Percentiles rank a stretch among this genome's conserved stretches.
Conservation (phyloP, 1,140 invertebrate species). For the Doryteuthis pealeii region DNA sequence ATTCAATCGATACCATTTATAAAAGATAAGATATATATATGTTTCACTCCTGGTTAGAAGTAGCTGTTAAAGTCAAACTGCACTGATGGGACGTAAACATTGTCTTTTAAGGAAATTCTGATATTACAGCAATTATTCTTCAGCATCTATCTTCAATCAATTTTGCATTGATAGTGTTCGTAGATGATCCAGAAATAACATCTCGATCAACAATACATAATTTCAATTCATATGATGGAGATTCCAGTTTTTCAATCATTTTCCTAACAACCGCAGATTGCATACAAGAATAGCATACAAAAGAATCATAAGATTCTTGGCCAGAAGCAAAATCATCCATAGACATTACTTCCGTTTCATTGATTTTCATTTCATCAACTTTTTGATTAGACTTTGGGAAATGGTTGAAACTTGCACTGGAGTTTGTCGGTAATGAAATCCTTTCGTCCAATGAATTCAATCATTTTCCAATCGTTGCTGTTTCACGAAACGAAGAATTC, state of each 20-base stretch:
- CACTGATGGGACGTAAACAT: too few relatives aligned
- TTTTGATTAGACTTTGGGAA: not conserved
- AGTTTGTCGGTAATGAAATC: too few relatives aligned
- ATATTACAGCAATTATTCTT: not conserved
- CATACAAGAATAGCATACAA: constrained; percentile 52
- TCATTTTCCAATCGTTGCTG: too few relatives aligned
- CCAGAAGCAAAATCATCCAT: constrained; percentile 14
- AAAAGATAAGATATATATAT: too few relatives aligned
- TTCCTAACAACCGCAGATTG: constrained; percentile 52
- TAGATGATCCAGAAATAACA: constrained; percentile 49
- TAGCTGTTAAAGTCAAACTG: too few relatives aligned
- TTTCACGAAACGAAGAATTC: too few relatives aligned
- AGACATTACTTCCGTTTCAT: not conserved
- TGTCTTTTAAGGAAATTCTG: too few relatives aligned
- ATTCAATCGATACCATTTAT: too few relatives aligned
- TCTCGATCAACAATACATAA: constrained; percentile 56
- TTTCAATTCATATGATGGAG: constrained; percentile 40
- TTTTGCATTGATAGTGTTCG: constrained; percentile 50
- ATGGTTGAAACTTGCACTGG: not conserved
- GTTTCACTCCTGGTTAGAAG: too few relatives aligned
- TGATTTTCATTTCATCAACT: not conserved
- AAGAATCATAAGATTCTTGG: constrained; percentile 54
- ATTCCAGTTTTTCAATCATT: constrained; percentile 52
- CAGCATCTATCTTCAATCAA: constrained; percentile 55
- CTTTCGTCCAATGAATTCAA: too few relatives aligned